Base-by-base conservation (phyloP, 2,888 invertebrate species). In the Drosophila kuntzei region DNA sequence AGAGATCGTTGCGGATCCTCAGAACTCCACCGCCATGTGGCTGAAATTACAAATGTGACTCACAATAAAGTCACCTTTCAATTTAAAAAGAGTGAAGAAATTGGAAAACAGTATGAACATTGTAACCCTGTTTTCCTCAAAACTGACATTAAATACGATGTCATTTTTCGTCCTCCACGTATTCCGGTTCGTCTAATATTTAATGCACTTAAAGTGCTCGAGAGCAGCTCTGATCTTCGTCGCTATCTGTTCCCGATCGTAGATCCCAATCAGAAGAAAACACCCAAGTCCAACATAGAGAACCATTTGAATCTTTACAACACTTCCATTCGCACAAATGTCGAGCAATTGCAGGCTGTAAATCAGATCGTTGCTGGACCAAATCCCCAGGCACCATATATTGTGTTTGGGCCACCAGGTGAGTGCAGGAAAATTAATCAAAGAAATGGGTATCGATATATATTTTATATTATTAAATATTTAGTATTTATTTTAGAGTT, bases 331-430 rank as follows among this genome's bases (percentile, higher is more conserved):
- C 91, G 90, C 46, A 73, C 76, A 0, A 96, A 96, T 91, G 70
- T 87, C 0, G 94, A 95, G 78, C 96, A 96, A 85, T 93, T 93
- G 72, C 92, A 93, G 57, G 96, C 96, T 0, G 95, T 97, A 1
- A 90, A 92, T 51, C 94, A 95, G 80, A 96, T 96, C 59, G 85
- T 95, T 5, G 92, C 94, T 16, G 94, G 94, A 9, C 93, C 94
- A 1, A 93, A 94, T 1, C 93, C 93, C 12, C 93, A 94, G 2
- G 94, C 94, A 1, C 98, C 98, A 0, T 98, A 97, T 87, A 94
- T 97, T 32, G 93, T 98, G 54, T 97, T 96, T 92, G 98, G 98
- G 12, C 98, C 98, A 34, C 97, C 98, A 47, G 98, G 97, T 69
- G 95, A 65, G 78, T 50, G 14, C 16, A 1, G 1, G 0, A 20